phyloP scores from a whole-genome alignment of 2,113 vertebrate species.

The Nothobranchius kuhntae region DNA sequence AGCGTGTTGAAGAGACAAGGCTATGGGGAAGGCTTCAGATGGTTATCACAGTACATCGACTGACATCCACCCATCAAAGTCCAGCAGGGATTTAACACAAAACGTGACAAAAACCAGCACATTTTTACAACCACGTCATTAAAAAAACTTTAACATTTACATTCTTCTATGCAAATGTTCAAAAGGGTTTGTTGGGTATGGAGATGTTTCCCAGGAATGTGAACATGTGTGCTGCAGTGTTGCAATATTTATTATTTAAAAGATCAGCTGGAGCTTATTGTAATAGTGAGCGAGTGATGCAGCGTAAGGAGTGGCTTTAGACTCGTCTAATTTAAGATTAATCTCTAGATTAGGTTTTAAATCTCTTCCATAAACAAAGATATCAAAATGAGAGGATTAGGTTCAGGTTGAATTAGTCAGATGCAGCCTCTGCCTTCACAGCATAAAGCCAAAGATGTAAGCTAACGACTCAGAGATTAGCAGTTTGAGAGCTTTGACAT shows the following conservation, averaged over 20 bases:
- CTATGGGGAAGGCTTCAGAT: conserved; percentile 95
- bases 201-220: conserved; percentile 30
- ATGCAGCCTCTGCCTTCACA: conserved; percentile 45
- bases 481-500: conserved; percentile 14
- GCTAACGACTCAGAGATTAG: conserved; percentile 37
- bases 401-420: conserved; percentile 10
- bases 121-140: conserved; percentile 7
- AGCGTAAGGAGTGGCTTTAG: conserved; percentile 1
- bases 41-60: conserved; percentile 97
- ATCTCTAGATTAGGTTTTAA: conserved; percentile 16
- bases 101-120: conserved; percentile 23
- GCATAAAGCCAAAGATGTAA: conserved; percentile 56
- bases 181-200: conserved; percentile 24
- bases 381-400: conserved; percentile 7
- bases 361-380: not conserved
- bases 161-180: conserved; percentile 62
- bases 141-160: conserved; percentile 16
- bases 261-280: conserved; percentile 11
- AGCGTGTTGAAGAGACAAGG: conserved; percentile 95
- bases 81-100: conserved; percentile 17
- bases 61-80: conserved; percentile 67
- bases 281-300: not conserved
- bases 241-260: conserved; percentile 25
- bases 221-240: conserved; percentile 14
- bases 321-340: conserved; percentile 15